A percentile compares a stretch with the other conserved stretches of the same genome.
Conservation (phyloP, 2,888 invertebrate species). For the Epirrhoe alternata region DNA sequence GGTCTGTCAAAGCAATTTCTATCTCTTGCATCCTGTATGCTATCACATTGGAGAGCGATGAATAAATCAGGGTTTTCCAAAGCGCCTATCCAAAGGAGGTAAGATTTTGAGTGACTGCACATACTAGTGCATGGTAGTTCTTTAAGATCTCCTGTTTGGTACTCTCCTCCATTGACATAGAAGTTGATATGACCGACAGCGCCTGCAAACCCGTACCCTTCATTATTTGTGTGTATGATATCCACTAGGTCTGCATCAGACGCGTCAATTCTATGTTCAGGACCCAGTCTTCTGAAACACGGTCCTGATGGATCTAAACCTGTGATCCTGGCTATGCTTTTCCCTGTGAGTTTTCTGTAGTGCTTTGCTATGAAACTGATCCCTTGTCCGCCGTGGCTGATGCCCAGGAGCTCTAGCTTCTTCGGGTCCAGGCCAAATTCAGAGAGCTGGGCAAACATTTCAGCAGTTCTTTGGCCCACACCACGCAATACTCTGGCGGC, state of each 20-base stretch:
- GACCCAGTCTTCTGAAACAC: conserved; percentile 46
- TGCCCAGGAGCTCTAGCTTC: conserved; percentile 42
- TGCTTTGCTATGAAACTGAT: conserved; percentile 47
- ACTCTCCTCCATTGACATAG: conserved; percentile 55
- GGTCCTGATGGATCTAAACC: conserved; percentile 49
- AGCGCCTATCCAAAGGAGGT: conserved; percentile 45
- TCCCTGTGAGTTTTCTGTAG: conserved; percentile 43
- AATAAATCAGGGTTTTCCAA: conserved; percentile 45
- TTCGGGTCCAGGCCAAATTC: conserved; percentile 43
- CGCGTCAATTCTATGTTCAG: conserved; percentile 46
- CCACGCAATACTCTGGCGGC: conserved; percentile 40
- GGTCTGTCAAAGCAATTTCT: conserved; percentile 49
- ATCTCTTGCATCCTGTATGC: conserved; percentile 48
- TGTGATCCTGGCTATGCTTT: conserved; percentile 44
- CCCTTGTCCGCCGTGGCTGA: conserved; percentile 48
- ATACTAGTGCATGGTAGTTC: conserved; percentile 39
- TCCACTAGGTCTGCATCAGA: conserved; percentile 49
- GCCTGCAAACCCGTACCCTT: conserved; percentile 45
- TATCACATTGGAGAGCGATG: conserved; percentile 49
- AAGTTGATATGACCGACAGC: conserved; percentile 50
- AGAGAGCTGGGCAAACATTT: conserved; percentile 46
- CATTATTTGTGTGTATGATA: conserved; percentile 46
- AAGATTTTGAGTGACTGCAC: conserved; percentile 47
- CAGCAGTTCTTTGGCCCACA: conserved; percentile 43
- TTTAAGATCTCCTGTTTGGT: conserved; percentile 40